phyloP scores from a whole-genome alignment of 2,888 invertebrate genomes.

The Campoplex nolae region DNA sequence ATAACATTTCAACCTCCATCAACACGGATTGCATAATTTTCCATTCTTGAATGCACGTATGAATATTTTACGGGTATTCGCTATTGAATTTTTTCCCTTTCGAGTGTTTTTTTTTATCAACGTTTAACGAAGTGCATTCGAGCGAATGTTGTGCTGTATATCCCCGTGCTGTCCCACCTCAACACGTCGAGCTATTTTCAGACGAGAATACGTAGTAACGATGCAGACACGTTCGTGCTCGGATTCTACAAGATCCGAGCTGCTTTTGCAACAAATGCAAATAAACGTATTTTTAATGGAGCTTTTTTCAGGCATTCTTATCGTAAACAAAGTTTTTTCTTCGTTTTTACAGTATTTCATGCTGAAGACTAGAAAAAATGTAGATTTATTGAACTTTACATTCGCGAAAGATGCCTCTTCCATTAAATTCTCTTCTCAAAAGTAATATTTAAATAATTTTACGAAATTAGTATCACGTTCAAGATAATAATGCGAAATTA shows the following conservation, averaged over 20 bases:
- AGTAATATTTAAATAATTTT: too few relatives aligned
- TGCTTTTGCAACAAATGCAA: neutral
- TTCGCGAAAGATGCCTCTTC: neutral
- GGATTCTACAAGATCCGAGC: neutral
- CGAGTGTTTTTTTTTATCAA: slow-evolving; percentile 7
- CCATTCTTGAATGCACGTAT: neutral
- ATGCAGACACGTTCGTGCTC: slow-evolving; percentile 12
- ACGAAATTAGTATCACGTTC: too few relatives aligned
- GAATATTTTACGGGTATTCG: neutral
- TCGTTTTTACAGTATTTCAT: neutral
- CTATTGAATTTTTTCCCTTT: neutral
- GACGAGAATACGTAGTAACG: slow-evolving; percentile 37
- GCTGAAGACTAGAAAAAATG: neutral
- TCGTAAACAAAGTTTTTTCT: neutral
- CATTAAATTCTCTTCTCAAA: too few relatives aligned
- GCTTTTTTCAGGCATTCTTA: neutral
- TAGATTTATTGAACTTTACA: neutral
- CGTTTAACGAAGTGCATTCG: slow-evolving; percentile 32
- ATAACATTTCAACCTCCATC: neutral
- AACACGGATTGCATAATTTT: neutral
- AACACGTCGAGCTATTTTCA: slow-evolving; percentile 50
- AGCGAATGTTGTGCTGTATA: neutral
- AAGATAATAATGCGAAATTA: too few relatives aligned
- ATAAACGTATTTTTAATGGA: neutral
- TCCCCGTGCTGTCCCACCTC: slow-evolving; percentile 30